These are phyloP conservation scores for Loripinus fragilis DNA, from an alignment of 2,888 invertebrate genomes.

Conservation along the genomic window DNA sequence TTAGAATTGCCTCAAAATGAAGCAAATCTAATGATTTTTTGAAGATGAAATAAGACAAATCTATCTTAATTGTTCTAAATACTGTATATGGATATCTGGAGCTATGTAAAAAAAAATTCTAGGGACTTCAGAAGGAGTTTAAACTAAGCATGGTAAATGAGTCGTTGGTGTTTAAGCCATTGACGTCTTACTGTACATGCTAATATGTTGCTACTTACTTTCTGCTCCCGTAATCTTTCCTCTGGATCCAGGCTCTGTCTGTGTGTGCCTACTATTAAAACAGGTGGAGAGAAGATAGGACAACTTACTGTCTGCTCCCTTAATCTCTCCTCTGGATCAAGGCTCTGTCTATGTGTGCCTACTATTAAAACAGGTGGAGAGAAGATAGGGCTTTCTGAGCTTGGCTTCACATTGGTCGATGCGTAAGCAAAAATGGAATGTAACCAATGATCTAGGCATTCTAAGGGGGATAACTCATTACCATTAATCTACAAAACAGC, in stretches of 20 bases:
- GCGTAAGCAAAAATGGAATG: constrained; percentile 80
- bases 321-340: constrained; percentile 72
- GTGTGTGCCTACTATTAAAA: constrained; percentile 83
- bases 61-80: too few species aligned
- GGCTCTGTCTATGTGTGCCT: constrained; percentile 82
- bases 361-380: constrained; percentile 83
- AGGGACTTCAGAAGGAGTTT: too few species aligned
- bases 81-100: too few species aligned
- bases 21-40: too few species aligned
- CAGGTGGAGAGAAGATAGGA: constrained; percentile 81
- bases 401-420: constrained; percentile 72
- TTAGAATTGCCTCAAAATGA: too few species aligned
- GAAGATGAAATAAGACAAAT: too few species aligned
- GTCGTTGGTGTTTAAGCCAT: too few species aligned
- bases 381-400: constrained; percentile 70
- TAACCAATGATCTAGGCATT: constrained; percentile 82
- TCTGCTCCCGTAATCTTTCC: constrained; percentile 58
- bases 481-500: constrained; percentile 9
- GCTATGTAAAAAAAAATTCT: too few species aligned
- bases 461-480: constrained; percentile 72
- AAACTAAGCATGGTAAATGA: too few species aligned
- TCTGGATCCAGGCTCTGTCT: constrained; percentile 78
- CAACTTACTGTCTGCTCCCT: constrained; percentile 54
- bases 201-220: constrained; percentile 41
- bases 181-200: too few species aligned